These are phyloP conservation scores for Dasyprocta punctata DNA, from an alignment of 2,113 vertebrate species.

Conservation along the genomic window DNA sequence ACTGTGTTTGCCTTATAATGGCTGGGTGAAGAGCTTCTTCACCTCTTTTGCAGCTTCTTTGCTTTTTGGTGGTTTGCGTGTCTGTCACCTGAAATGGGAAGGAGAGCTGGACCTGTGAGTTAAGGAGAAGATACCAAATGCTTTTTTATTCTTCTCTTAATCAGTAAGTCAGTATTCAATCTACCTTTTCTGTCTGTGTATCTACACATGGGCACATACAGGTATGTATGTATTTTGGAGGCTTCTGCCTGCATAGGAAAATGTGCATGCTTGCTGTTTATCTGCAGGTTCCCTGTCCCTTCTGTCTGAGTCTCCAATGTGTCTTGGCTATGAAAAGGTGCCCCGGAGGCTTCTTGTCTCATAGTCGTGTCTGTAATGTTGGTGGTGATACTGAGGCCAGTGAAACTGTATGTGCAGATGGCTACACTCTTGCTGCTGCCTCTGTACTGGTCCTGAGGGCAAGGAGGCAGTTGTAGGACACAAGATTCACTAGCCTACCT, in stretches of 20 bases:
- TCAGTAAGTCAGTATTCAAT: not conserved
- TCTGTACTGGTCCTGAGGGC: not conserved
- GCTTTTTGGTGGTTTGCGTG: not conserved
- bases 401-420: fast-evolving
- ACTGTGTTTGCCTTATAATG: not conserved
- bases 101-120: not conserved
- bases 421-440: not conserved
- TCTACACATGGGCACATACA: not conserved
- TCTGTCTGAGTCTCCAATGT: not conserved
- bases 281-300: not conserved
- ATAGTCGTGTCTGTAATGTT: not conserved
- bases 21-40: not conserved
- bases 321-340: not conserved
- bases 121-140: not conserved
- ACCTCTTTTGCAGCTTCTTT: not conserved
- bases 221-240: not conserved
- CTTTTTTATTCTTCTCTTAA: not conserved
- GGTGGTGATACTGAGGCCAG: too few relatives aligned
- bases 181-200: not conserved
- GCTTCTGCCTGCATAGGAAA: constrained; percentile 3
- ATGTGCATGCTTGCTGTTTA: not conserved
- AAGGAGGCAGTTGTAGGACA: not conserved
- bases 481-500: not conserved
- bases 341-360: not conserved
- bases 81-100: not conserved